Percentiles rank a stretch among this genome's conserved stretches.
These are phyloP conservation scores for Oxystoma pomonae DNA, from an alignment of 2,888 invertebrate species.

Conservation along the genomic window DNA sequence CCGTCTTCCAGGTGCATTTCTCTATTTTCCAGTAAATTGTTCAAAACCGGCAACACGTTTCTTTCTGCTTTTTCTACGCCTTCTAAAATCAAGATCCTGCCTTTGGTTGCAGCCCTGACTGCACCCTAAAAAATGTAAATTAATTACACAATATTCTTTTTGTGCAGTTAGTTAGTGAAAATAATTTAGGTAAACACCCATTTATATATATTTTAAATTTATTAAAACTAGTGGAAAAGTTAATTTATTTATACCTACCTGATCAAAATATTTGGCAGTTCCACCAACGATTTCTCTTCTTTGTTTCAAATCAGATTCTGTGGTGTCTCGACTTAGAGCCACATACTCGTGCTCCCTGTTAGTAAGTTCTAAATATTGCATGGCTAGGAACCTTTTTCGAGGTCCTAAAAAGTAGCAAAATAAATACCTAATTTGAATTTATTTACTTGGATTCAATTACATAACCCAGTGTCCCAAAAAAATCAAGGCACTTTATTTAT, in stretches of 20 bases:
- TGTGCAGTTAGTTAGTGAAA: no score
- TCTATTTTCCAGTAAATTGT: constrained; percentile 93
- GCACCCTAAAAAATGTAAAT: constrained; percentile 69
- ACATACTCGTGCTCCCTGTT: constrained; percentile 91
- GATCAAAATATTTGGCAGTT: constrained; percentile 89
- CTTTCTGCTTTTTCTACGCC: constrained; percentile 97
- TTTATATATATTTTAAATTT: no score
- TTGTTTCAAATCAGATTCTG: constrained; percentile 95
- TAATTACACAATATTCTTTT: no score
- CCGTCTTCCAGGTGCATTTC: constrained; percentile 99
- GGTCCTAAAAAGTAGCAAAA: constrained; percentile 48
- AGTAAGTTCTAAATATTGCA: constrained; percentile 86
- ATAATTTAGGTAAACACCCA: no score
- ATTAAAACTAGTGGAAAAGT: no score
- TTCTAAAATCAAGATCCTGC: constrained; percentile 85
- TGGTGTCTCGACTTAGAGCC: constrained; percentile 90
- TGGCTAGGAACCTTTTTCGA: constrained; percentile 72
- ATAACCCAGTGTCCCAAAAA: no score
- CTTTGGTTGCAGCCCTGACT: constrained; percentile 85
- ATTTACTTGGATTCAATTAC: no score
- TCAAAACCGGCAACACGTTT: constrained; percentile 93
- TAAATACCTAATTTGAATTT: no score
- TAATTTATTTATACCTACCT: no score
- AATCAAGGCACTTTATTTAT: no score
- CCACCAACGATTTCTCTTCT: constrained; percentile 85